A percentile compares a stretch with the other conserved stretches of the same genome.
phyloP scores from a whole-genome alignment of 2,797 vertebrate species.

The Macropus fuliginosus region DNA sequence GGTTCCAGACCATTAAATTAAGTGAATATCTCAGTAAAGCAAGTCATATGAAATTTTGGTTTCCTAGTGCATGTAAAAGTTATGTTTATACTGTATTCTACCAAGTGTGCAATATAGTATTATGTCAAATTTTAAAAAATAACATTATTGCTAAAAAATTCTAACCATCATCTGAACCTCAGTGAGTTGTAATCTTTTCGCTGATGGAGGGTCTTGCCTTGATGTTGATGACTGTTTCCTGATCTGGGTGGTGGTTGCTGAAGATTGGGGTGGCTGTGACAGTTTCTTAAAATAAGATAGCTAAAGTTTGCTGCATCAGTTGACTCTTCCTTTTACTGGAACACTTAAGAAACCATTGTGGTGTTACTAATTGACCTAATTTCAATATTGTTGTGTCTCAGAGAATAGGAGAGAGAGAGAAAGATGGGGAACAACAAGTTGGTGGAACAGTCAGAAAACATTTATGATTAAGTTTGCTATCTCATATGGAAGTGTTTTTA shows the following conservation, averaged over 20 bases:
- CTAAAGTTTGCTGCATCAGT: not conserved
- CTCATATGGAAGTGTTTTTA: not conserved
- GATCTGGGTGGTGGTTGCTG: not conserved
- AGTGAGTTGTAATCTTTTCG: not conserved
- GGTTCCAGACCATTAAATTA: not conserved
- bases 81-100: not conserved
- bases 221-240: not conserved
- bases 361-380: not conserved
- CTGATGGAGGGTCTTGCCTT: not conserved
- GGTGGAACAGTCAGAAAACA: too few relatives aligned
- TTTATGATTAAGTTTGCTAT: too few relatives aligned
- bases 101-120: not conserved
- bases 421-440: not conserved
- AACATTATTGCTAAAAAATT: not conserved
- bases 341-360: not conserved
- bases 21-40: not conserved
- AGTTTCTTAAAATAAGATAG: not conserved
- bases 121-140: not conserved
- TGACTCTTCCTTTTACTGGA: not conserved
- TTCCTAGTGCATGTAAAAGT: not conserved
- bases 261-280: not conserved
- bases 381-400: not conserved
- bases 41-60: not conserved
- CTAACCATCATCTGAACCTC: not conserved
- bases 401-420: not conserved